Evolutionary conservation across 2,888 invertebrate species (phyloP).

Genomic region (Pilophorus perplexus): DNA sequence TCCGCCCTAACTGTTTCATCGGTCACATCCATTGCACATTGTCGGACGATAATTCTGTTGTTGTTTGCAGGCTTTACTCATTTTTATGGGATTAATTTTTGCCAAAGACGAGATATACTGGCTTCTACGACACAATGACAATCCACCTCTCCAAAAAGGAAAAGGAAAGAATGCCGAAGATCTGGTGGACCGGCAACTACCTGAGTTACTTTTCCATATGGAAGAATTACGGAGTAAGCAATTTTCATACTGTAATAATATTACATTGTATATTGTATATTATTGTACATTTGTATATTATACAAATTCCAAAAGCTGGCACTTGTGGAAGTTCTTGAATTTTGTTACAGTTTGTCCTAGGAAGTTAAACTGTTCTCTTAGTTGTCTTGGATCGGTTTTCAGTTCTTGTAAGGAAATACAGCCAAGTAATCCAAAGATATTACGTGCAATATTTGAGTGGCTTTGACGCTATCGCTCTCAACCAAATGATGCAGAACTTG

Average conservation of each 20-base stretch:
- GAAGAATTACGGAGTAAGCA: constrained; percentile 81
- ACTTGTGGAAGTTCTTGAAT: too few species aligned
- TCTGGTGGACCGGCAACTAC: constrained; percentile 90
- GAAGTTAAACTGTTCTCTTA: too few species aligned
- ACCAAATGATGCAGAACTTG: constrained; percentile 76
- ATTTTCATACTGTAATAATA: background rate
- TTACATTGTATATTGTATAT: too few species aligned
- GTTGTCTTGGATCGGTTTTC: too few species aligned
- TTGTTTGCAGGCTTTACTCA: constrained; percentile 69
- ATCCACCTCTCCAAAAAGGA: constrained; percentile 81
- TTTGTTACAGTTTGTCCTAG: too few species aligned
- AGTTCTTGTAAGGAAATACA: constrained; percentile 87
- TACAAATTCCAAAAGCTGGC: too few species aligned
- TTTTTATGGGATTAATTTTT: constrained; percentile 93
- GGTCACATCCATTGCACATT: too few species aligned
- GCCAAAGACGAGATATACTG: constrained; percentile 96
- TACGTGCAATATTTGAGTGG: constrained; percentile 96
- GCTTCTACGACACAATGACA: constrained; percentile 93
- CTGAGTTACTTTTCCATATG: constrained; percentile 96
- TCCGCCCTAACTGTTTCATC: too few species aligned
- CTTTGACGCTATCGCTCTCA: constrained; percentile 90
- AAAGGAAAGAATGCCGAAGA: constrained; percentile 89
- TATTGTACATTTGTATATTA: too few species aligned
- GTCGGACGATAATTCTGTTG: too few species aligned
- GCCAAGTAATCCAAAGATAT: constrained; percentile 94